Evolutionary conservation across 2,797 vertebrate genomes (phyloP), one percentile per base, ranked within the genome.

Genomic region (Phalanger gymnotis): DNA sequence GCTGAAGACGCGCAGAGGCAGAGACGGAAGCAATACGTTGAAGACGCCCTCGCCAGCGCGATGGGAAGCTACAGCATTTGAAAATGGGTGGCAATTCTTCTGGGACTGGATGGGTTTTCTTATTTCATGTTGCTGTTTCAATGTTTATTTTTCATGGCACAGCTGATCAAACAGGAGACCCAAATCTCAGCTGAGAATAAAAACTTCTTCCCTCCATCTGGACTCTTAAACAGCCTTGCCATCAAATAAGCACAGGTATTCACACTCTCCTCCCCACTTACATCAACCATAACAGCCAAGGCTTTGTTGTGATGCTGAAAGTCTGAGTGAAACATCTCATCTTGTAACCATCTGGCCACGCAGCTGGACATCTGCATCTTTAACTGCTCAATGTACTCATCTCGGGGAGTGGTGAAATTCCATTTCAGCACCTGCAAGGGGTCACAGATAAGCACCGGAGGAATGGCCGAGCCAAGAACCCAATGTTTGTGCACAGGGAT

Each of bases 251-350:
- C 6, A 7, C 47, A 57, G 27, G 56, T 28, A 94, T 87, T 95
- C 58, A 89, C 19, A 51, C 11, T 94, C 81, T 93, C 53, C 5
- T 93, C 81, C 95, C 95, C 97, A 98, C 98, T 98, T 97, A 99
- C 99, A 99, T 99, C 99, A 19, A 99, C 99, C 99, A 99, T 99
- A 96, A 99, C 98, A 91, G 99, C 99, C 57, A 99, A 98, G 34
- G 99, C 99, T 98, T 99, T 99, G 96, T 99, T 99, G 11, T 99
- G 99, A 97, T 99, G 99, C 98, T 99, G 99, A 98, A 99, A 99
- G 98, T 99, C 99, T 40, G 99, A 98, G 98, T 99, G 99, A 97
- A 99, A 99, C 96, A 99, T 99, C 96, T 99, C 99, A 52, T 99
- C 99, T 97, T 99, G 99, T 4, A 99, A 98, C 99, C 99, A 99